phyloP scores from a whole-genome alignment of 2,797 vertebrate species.

The Chloroceryle amazona region DNA sequence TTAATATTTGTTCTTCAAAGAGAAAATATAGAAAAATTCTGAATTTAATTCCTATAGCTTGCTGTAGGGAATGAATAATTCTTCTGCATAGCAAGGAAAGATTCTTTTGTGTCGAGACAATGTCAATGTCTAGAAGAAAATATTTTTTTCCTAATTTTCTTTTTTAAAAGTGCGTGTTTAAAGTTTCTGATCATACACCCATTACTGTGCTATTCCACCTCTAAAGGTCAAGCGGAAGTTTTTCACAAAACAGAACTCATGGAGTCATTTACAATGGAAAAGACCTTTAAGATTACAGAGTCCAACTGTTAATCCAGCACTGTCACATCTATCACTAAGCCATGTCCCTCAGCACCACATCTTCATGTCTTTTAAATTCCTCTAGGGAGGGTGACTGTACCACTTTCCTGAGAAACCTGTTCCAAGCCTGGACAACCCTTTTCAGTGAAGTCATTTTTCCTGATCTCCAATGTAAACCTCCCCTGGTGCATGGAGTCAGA shows the following conservation, averaged over 20 bases:
- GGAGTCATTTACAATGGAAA: neutral
- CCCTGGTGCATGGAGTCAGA: neutral
- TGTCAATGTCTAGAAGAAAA: neutral
- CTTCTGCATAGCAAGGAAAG: neutral
- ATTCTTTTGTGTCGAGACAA: neutral
- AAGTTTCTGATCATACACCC: constrained; percentile 22
- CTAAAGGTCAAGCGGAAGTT: neutral
- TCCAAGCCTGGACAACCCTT: neutral
- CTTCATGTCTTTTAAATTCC: neutral
- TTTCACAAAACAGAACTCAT: constrained; percentile 24
- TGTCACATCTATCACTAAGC: neutral
- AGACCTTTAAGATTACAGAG: no score
- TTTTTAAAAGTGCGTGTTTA: neutral
- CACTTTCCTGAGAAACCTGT: neutral
- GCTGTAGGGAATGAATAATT: neutral
- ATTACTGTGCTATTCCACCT: constrained; percentile 37
- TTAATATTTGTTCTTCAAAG: neutral
- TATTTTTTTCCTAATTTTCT: neutral
- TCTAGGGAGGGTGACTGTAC: neutral
- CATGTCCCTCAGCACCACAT: neutral
- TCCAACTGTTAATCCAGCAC: neutral
- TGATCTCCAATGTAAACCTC: neutral
- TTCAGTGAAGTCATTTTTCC: neutral
- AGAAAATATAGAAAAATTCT: neutral
- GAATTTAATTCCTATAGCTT: neutral